A percentile compares a stretch with the other conserved stretches of the same genome.
These are phyloP conservation scores for Apodemia duryi DNA, from an alignment of 2,888 invertebrate species.

Conservation along the genomic window DNA sequence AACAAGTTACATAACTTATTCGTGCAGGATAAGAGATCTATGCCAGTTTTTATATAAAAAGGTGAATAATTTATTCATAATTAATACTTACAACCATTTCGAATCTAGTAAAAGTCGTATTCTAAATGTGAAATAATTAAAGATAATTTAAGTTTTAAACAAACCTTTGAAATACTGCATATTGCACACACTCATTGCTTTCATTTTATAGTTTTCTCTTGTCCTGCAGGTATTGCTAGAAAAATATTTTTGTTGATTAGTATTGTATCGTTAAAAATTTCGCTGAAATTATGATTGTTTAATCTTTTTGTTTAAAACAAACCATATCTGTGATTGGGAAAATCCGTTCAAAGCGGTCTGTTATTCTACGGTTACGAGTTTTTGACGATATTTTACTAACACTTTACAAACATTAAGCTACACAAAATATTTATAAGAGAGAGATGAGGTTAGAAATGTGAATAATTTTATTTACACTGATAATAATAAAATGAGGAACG, in stretches of 20 bases:
- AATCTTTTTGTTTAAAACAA: background rate
- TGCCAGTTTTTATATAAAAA: no score
- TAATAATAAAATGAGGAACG: slow-evolving; percentile 40
- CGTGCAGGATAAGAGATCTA: no score
- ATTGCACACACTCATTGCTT: background rate
- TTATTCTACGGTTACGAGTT: background rate
- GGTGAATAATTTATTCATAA: no score
- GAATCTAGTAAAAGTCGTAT: no score
- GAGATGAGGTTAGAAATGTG: slow-evolving; percentile 34
- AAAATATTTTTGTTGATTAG: slow-evolving; percentile 7
- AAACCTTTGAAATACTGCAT: no score
- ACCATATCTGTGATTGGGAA: background rate
- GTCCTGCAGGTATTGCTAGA: background rate
- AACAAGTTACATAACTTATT: no score
- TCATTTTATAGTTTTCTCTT: background rate
- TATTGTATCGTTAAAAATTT: background rate
- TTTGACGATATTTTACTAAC: slow-evolving; percentile 1
- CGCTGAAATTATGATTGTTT: background rate
- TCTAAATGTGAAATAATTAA: no score
- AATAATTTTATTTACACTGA: slow-evolving; percentile 49
- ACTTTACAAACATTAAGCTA: slow-evolving; percentile 35
- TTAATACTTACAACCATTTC: no score
- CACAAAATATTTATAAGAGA: slow-evolving; percentile 34
- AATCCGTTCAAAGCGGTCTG: background rate
- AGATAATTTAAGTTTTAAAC: no score